Percentiles rank a stretch among this genome's conserved stretches.
phyloP scores from a whole-genome alignment of 2,888 invertebrate species.

The Dascillus cervinus region DNA sequence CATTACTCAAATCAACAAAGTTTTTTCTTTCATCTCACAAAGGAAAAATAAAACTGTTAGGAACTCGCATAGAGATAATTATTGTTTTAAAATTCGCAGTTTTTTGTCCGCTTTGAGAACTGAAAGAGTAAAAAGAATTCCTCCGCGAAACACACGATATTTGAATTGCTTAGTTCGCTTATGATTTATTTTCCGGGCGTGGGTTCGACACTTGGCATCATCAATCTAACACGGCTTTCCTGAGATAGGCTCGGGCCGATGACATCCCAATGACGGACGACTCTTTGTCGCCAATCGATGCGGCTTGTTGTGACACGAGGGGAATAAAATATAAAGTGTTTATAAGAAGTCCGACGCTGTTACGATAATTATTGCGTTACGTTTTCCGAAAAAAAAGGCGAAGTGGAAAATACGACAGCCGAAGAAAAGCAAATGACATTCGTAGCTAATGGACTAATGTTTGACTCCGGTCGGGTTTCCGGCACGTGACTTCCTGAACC shows the following conservation, averaged over 20 bases:
- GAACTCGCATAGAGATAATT: too few species aligned
- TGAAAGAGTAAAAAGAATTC: not conserved
- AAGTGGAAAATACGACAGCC: not conserved
- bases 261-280: conserved; percentile 33
- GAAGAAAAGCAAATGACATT: conserved; percentile 14
- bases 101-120: conserved; percentile 1
- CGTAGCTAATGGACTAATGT: conserved; percentile 30
- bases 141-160: conserved; percentile 9
- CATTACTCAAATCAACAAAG: too few species aligned
- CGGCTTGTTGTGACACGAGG: conserved; percentile 28
- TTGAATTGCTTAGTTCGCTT: conserved; percentile 12
- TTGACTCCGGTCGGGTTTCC: conserved; percentile 33
- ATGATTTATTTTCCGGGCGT: conserved; percentile 36
- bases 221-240: conserved; percentile 34
- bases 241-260: conserved; percentile 29
- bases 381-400: too few species aligned
- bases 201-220: conserved; percentile 33
- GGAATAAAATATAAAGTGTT: conserved; percentile 24
- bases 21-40: too few species aligned
- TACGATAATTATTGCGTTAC: too few species aligned
- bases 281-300: conserved; percentile 34
- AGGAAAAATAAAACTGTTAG: too few species aligned
- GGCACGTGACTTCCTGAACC: conserved; percentile 29
- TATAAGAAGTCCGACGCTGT: not conserved
- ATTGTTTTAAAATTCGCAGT: too few species aligned